Base-by-base conservation (phyloP, 2,797 vertebrate genomes). In the Mallotus villosus region DNA sequence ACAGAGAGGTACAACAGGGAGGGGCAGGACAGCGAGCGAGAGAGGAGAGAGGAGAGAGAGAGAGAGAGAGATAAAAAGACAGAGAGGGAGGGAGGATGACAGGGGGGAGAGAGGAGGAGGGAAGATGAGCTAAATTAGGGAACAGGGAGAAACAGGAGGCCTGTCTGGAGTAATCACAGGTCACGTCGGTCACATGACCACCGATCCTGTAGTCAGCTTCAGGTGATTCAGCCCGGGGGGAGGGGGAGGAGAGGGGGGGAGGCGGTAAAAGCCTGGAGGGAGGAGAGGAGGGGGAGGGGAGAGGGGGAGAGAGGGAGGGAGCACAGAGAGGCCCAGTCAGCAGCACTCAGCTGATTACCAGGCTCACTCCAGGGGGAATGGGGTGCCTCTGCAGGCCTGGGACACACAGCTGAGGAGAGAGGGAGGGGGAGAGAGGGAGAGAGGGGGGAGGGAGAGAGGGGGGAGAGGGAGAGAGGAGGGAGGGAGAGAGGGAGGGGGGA, bases 271-370 rank as follows among this genome's bases (percentile, higher is more conserved):
- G 51, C 51, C 17, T 53, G 51, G 19, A 6, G 3, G 51, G 17
- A 59, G 22, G 57, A 22, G 57, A 22, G 57, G n/a, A 22, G 57
- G 9, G 21, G 22, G 21, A 2, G n/a, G 21, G 55, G 19, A n/a
- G 55, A 8, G 59, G 5, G 57, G 21, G n/a, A 4, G 22, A 2
- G 5, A 21, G 57, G 22, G 34, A 41, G 37, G 22, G 22, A 21
- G n/a, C 3, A 22, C 8, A 22, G 57, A 21, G 60, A 34, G 6
- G 37, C 8, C 7, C 14, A 63, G 25, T 5, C 12, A n/a, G 25
- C 29, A 63, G 29, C 25, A 63, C 59, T 60, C 59, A 60, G 22
- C 59, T 60, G 61, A 63, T 29, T 34, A 63, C 2, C 16, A 63
- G 27, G 27, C 4, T 63, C 16, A 17, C 25, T 17, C 12, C 19